These are phyloP conservation scores for Eolophus roseicapilla DNA, from an alignment of 2,113 vertebrate species.

Conservation along the genomic window DNA sequence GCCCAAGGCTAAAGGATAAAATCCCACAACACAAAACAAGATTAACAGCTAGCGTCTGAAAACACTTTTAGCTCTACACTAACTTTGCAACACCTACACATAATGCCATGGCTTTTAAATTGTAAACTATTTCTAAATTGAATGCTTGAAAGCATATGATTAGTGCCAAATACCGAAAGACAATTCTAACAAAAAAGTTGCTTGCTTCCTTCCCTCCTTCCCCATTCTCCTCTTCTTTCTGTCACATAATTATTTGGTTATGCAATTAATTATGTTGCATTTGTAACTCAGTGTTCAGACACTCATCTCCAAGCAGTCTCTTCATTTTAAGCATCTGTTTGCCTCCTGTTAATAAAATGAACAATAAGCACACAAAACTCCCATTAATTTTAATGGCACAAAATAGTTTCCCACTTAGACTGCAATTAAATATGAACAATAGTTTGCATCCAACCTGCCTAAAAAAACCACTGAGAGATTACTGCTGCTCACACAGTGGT, in stretches of 20 bases:
- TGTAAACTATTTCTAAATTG: neutral
- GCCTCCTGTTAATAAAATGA: neutral
- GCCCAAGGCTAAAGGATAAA: neutral
- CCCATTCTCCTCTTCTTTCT: neutral
- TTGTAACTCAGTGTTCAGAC: constrained; percentile 8
- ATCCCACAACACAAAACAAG: neutral
- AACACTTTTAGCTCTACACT: neutral
- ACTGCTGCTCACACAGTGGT: neutral
- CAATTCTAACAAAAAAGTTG: neutral
- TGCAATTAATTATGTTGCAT: neutral
- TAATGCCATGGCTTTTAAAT: neutral
- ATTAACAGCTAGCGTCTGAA: neutral
- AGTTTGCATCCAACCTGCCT: neutral
- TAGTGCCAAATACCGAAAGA: neutral
- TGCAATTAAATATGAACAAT: neutral
- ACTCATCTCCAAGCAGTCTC: neutral
- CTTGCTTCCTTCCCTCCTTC: neutral
- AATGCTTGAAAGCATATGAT: neutral
- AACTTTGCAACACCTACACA: neutral
- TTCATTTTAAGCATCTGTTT: neutral
- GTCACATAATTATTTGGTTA: neutral
- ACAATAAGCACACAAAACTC: neutral
- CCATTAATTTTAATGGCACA: neutral
- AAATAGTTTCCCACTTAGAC: neutral
- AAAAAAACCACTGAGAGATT: neutral